Percentiles rank a stretch among this genome's conserved stretches.
Evolutionary conservation across 53 echinoderm and acorn worm genomes (phyloP).

Genomic region (Holothuria leucospilota): DNA sequence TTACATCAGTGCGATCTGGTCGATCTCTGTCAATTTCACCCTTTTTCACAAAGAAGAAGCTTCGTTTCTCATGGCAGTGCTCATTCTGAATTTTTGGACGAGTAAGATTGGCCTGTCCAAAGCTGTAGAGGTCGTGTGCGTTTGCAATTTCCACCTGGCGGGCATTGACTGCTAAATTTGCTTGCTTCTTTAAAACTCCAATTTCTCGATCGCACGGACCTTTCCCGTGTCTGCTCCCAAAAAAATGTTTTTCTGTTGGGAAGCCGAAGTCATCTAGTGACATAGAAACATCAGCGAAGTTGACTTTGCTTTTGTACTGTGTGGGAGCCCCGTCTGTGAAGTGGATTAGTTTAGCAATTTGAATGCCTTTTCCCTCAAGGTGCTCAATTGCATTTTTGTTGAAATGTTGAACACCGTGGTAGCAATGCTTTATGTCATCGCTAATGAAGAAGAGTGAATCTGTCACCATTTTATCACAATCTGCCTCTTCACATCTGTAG

Average conservation of each 20-base stretch:
- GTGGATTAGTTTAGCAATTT: constrained; percentile 50
- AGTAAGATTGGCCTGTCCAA: constrained; percentile 18
- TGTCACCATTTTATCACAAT: constrained; percentile 42
- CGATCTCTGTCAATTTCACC: constrained; percentile 17
- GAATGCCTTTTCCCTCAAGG: constrained; percentile 49
- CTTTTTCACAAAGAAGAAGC: constrained; percentile 38
- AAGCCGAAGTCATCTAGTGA: constrained; percentile 32
- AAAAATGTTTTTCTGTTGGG: constrained; percentile 54
- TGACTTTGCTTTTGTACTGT: constrained; percentile 65
- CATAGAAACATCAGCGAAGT: constrained; percentile 59
- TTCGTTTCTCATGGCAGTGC: constrained; percentile 45
- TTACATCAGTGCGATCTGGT: constrained; percentile 30
- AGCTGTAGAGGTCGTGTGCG: constrained; percentile 23
- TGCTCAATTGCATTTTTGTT: constrained; percentile 2
- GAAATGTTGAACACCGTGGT: constrained; percentile 65
- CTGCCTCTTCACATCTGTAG: constrained; percentile 50
- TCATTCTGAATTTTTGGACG: constrained; percentile 10
- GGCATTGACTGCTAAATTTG: constrained; percentile 45
- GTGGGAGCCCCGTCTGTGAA: constrained; percentile 58
- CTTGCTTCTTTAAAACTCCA: constrained; percentile 63
- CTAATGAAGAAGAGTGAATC: constrained; percentile 61
- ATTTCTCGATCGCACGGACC: constrained; percentile 71
- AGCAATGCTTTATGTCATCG: constrained; percentile 61
- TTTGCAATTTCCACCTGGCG: constrained; percentile 44
- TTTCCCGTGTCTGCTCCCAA: constrained; percentile 75